Evolutionary conservation across 2,888 invertebrate genomes (phyloP), one percentile per base, ranked within the genome.

Genomic region (Diadegma fenestrale): DNA sequence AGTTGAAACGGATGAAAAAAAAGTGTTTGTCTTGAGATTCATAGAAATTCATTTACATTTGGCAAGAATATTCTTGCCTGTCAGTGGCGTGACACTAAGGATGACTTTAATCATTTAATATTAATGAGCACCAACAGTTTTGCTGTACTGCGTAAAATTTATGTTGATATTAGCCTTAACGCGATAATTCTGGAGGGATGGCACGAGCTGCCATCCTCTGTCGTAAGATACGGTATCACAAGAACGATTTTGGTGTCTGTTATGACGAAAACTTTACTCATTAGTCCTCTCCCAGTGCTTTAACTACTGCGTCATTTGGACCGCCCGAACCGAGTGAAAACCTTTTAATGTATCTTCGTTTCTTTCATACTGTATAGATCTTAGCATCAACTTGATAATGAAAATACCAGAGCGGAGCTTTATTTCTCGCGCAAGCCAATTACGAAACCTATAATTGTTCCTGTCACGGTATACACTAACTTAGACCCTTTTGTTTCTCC

Each of bases 381-480:
- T 58, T 61, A 41, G 64, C 48, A 37, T 26, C 76, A 68, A 66
- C 69, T 76, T 76, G 84, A 87, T 86, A 84, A 86, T 87, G 84
- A 86, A 87, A 87, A 86, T 86, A 87, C 77, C n/a, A 64, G 66
- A 68, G 61, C 72, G 14, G 76, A 82, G 82, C 76, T 72, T 78
- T 80, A 81, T 84, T 80, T 64, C n/a, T n/a, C 75, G 68, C 66
- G 51, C 41, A 33, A 45, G 68, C 81, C 73, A 87, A 87, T 87
- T 87, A 85, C 82, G 79, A 84, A 84, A 81, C 80, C 77, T 80
- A 85, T 85, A 87, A 87, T 85, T 87, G 87, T 80, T 80, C 77
- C 77, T 80, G 73, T 73, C 68, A 61, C 48, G 73, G 78, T 68
- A 63, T 54, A n/a, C 43, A 82, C 30, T 77, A 82, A 45, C 66